These are phyloP conservation scores for Perizoma flavofasciatum DNA, from an alignment of 2,888 invertebrate species.

Conservation along the genomic window DNA sequence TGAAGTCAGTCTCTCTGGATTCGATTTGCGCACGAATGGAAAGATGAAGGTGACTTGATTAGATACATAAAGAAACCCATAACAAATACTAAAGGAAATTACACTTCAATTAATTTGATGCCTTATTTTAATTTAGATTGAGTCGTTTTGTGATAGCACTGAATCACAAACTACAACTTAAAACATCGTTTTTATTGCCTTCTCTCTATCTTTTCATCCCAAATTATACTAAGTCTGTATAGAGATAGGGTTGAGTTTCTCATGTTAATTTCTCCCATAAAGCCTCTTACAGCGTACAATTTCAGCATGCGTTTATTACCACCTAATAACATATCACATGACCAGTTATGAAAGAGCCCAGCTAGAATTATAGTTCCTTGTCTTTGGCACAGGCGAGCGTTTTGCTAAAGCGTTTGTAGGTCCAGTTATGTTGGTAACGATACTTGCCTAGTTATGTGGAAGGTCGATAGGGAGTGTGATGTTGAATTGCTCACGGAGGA, in stretches of 20 bases:
- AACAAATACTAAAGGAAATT: neutral
- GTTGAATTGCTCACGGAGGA: conserved; percentile 9
- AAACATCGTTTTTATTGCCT: conserved; percentile 17
- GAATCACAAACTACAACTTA: conserved; percentile 15
- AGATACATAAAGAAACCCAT: no score
- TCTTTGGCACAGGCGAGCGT: conserved; percentile 3
- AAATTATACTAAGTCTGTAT: neutral
- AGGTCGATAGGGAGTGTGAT: conserved; percentile 11
- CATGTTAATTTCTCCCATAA: neutral
- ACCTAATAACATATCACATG: conserved; percentile 25
- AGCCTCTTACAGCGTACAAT: conserved; percentile 20
- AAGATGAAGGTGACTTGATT: no score
- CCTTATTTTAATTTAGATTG: conserved; percentile 15
- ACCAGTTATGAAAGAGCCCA: conserved; percentile 24
- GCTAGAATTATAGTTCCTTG: conserved; percentile 21
- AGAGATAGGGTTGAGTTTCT: conserved; percentile 8
- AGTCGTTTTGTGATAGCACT: conserved; percentile 8
- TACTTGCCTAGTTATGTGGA: conserved; percentile 25
- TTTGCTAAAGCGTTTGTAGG: conserved; percentile 4
- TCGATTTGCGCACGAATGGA: no score
- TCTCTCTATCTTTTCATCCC: neutral
- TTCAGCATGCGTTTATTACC: conserved; percentile 31
- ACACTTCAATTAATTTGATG: conserved; percentile 2
- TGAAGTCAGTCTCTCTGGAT: no score
- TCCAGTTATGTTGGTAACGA: conserved; percentile 13